phyloP scores from a whole-genome alignment of 2,797 vertebrate species.

The Poliocrania exsul region DNA sequence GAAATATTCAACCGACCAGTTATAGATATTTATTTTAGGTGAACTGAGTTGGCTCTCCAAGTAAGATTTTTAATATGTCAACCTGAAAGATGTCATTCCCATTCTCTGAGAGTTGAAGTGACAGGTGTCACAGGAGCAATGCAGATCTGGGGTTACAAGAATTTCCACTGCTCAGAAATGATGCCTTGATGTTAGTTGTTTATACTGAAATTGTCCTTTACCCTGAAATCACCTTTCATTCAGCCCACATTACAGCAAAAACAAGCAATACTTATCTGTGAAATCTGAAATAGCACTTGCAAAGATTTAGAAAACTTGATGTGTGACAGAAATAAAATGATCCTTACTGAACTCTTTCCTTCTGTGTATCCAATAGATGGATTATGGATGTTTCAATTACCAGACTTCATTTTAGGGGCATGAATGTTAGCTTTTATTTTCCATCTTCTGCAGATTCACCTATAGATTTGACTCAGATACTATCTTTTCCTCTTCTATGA shows the following conservation, averaged over 20 bases:
- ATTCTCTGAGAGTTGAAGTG: background rate
- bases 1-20: background rate
- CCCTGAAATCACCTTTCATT: conserved; percentile 11
- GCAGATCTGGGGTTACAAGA: background rate
- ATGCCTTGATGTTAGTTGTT: background rate
- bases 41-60: background rate
- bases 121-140: background rate
- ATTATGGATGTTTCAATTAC: background rate
- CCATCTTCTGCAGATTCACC: background rate
- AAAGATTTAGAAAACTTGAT: background rate
- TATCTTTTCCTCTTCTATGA: background rate
- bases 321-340: background rate
- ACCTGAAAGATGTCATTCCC: background rate
- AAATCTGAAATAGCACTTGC: background rate
- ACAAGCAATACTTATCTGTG: background rate
- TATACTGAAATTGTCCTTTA: background rate
- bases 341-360: background rate
- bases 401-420: background rate
- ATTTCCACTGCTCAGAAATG: background rate
- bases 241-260: background rate
- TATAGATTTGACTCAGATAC: background rate
- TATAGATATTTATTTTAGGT: background rate
- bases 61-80: background rate
- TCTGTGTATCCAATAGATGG: background rate
- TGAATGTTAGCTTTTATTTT: background rate